A percentile compares a stretch with the other conserved stretches of the same genome.
Evolutionary conservation across 2,113 vertebrate genomes (phyloP).

Genomic region (Plectropomus leopardus): DNA sequence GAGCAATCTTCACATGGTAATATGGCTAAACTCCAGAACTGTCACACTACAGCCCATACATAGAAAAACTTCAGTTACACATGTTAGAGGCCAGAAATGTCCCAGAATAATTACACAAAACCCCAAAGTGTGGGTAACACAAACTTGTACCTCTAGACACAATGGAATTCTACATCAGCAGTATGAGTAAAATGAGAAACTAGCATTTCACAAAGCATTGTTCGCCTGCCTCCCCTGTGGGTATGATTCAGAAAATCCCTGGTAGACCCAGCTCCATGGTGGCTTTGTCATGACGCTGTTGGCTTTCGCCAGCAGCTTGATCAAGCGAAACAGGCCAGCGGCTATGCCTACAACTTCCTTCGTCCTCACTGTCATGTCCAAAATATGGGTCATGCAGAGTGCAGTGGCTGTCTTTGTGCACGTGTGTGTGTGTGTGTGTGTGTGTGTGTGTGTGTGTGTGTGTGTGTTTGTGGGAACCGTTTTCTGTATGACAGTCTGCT

Average conservation of each 20-base stretch:
- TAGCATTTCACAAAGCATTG: constrained; percentile 36
- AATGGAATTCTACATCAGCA: background rate
- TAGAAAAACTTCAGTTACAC: background rate
- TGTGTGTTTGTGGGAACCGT: background rate
- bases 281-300: constrained; percentile 63
- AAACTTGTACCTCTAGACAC: background rate
- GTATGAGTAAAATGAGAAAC: constrained; percentile 14
- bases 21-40: no score
- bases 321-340: constrained; percentile 68
- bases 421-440: constrained; percentile 14
- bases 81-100: background rate
- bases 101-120: background rate
- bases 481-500: constrained; percentile 30
- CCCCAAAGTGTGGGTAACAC: background rate
- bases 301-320: constrained; percentile 66
- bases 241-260: constrained; percentile 55
- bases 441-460: constrained; percentile 8
- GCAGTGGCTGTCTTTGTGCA: constrained; percentile 43
- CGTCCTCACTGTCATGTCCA: constrained; percentile 54
- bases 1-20: background rate
- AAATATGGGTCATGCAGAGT: constrained; percentile 75
- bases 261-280: constrained; percentile 51
- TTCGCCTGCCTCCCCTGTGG: constrained; percentile 10
- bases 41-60: no score
- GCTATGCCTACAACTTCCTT: constrained; percentile 66